These are phyloP conservation scores for Hyperoplus lanceolatus DNA, from an alignment of 2,797 vertebrate species.

Conservation along the genomic window DNA sequence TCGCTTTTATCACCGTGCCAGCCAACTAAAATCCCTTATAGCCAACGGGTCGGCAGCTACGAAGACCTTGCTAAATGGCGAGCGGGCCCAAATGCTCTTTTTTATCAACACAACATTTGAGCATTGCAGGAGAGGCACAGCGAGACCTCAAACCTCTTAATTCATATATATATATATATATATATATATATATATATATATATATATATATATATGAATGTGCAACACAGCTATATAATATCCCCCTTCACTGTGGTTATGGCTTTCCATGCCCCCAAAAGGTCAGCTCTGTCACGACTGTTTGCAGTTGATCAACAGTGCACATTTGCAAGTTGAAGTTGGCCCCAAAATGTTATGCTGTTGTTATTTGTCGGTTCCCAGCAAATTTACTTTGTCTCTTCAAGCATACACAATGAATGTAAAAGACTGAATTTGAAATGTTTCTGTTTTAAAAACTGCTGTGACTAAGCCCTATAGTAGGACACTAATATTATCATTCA, in stretches of 20 bases:
- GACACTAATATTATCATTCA: conserved; percentile 5
- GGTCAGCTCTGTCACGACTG: not conserved
- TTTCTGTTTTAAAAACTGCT: not conserved
- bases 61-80: conserved; percentile 52
- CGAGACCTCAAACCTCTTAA: not conserved
- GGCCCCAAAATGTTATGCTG: not conserved
- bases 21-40: conserved; percentile 64
- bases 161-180: not conserved
- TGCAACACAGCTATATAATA: not conserved
- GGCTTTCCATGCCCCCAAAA: not conserved
- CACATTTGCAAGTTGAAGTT: conserved; percentile 6
- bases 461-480: not conserved
- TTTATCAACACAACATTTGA: conserved; percentile 50
- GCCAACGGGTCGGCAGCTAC: conserved; percentile 53
- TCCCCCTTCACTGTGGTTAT: not conserved
- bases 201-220: not conserved
- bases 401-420: not conserved
- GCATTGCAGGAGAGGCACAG: conserved; percentile 5
- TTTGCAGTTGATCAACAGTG: conserved; percentile 9
- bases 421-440: conserved; percentile 4
- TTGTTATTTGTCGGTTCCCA: not conserved
- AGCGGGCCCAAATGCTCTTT: conserved; percentile 40
- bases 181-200: no score
- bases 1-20: conserved; percentile 67
- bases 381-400: not conserved